Evolutionary conservation across 2,797 vertebrate species (phyloP).

Genomic region (Otolemur crassicaudatus): DNA sequence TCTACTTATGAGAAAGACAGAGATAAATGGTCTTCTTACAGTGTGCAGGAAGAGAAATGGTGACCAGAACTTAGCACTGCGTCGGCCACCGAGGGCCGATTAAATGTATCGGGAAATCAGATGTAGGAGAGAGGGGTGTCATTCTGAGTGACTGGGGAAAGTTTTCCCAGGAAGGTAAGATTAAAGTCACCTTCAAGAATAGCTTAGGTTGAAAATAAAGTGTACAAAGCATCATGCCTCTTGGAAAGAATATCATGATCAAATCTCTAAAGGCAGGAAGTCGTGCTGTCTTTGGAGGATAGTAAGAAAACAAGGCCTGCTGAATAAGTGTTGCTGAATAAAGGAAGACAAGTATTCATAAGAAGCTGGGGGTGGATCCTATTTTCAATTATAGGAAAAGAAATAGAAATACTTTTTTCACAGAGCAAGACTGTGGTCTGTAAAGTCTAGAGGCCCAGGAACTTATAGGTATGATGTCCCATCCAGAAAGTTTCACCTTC

Average conservation of each 20-base stretch:
- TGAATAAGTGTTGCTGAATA: neutral
- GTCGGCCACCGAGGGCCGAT: neutral
- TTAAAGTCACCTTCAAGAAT: neutral
- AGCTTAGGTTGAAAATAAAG: neutral
- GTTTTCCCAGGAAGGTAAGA: neutral
- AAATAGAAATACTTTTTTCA: neutral
- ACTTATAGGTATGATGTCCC: neutral
- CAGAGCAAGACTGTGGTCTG: neutral
- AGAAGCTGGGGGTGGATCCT: neutral
- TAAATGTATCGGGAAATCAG: neutral
- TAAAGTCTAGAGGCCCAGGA: neutral
- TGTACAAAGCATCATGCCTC: neutral
- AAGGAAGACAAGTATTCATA: neutral
- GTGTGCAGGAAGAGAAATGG: neutral
- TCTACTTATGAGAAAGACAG: neutral
- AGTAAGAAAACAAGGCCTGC: neutral
- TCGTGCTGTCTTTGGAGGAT: rapidly evolving
- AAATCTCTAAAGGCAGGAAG: neutral
- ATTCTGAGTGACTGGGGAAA: neutral
- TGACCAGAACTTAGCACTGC: neutral
- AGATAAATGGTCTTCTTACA: neutral
- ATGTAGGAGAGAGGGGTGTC: neutral
- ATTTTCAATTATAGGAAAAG: neutral
- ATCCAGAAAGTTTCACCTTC: neutral
- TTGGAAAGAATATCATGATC: neutral